Evolutionary conservation across 1,140 invertebrate genomes (phyloP).

Genomic region (Apis cerana): DNA sequence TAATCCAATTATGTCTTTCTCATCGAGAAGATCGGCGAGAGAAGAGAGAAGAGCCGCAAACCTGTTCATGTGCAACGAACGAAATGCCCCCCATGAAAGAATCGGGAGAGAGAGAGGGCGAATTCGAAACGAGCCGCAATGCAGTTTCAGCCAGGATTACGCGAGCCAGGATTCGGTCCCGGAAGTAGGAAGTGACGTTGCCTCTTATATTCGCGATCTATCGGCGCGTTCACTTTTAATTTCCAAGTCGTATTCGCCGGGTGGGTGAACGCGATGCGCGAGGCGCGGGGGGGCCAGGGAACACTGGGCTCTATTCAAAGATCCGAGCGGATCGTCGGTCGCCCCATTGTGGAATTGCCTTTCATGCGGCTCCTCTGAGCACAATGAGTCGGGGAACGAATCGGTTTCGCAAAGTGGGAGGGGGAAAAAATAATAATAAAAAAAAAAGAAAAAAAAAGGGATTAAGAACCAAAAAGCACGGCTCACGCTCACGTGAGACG

Average conservation of each 20-base stretch:
- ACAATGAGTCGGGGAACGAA: slow-evolving; percentile 26
- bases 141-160: not conserved
- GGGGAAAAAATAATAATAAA: no score
- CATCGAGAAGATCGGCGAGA: no score
- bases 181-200: slow-evolving; percentile 22
- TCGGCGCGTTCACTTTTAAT: slow-evolving; percentile 19
- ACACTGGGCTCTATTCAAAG: slow-evolving; percentile 15
- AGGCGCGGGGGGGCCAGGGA: not conserved
- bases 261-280: slow-evolving; percentile 1
- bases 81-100: not conserved
- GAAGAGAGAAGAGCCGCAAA: not conserved
- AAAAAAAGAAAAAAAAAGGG: not conserved
- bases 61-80: not conserved
- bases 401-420: not conserved
- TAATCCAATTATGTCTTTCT: no score
- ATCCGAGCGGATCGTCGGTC: slow-evolving; percentile 24
- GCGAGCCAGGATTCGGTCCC: not conserved
- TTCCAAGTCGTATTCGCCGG: slow-evolving; percentile 6
- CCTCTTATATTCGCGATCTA: slow-evolving; percentile 15
- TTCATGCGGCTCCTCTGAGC: slow-evolving; percentile 56
- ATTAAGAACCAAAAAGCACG: not conserved
- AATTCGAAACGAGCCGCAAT: slow-evolving; percentile 14
- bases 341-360: slow-evolving; percentile 62
- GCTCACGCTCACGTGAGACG: not conserved
- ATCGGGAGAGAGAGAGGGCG: not conserved